Conservation (phyloP, 2,113 vertebrate species). For the Cercopithecus mona region DNA sequence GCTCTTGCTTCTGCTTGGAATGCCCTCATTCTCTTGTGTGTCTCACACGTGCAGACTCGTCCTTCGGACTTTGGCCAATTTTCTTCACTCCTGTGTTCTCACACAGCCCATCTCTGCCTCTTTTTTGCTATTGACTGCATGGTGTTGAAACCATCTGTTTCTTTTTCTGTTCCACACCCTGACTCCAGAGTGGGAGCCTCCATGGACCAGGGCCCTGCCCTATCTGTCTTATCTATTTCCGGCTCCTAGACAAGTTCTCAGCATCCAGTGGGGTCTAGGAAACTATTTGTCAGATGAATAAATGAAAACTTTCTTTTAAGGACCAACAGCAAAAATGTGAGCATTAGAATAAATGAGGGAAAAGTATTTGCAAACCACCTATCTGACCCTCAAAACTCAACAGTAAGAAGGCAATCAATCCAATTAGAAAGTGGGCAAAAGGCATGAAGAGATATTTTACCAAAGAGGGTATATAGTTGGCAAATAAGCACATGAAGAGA, state of each 20-base stretch:
- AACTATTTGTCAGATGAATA: neutral
- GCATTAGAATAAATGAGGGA: neutral
- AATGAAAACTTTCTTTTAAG: neutral
- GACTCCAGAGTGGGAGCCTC: neutral
- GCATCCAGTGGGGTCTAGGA: neutral
- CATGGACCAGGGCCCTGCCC: neutral
- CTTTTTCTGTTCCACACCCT: neutral
- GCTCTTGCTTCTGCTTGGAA: neutral
- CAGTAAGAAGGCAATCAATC: neutral
- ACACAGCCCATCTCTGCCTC: neutral
- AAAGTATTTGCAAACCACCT: neutral
- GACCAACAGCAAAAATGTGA: neutral
- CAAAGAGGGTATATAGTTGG: neutral
- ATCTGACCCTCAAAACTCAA: neutral
- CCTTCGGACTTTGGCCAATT: neutral
- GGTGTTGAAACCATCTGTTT: neutral
- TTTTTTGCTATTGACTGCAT: neutral
- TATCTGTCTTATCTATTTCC: neutral
- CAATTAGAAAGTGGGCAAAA: neutral
- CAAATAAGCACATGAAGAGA: neutral
- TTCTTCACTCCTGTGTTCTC: too few relatives aligned
- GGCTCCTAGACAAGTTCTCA: neutral
- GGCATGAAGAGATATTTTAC: neutral
- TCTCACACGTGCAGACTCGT: neutral
- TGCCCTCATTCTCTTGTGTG: rapidly evolving